These are phyloP conservation scores for Ia io DNA, from an alignment of 2,113 vertebrate species.

Conservation along the genomic window DNA sequence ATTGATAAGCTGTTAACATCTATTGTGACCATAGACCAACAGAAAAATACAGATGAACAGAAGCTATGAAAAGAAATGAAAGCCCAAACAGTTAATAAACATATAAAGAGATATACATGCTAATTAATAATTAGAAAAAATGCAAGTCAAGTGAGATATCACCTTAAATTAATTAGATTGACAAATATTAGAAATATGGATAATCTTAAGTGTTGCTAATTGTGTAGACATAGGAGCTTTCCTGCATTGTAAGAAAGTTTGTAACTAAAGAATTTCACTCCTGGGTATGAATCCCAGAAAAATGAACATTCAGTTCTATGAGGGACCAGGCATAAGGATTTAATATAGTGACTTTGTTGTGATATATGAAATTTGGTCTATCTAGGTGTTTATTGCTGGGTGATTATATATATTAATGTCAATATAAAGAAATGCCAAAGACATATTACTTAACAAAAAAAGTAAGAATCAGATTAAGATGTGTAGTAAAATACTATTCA, in stretches of 20 bases:
- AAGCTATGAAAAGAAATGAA: background rate
- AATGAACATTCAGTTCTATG: background rate
- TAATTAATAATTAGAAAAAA: background rate
- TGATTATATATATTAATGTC: background rate
- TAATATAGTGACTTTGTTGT: background rate
- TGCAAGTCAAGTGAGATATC: background rate
- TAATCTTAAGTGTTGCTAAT: background rate
- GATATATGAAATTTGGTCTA: background rate
- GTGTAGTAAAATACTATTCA: background rate
- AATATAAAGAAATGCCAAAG: background rate
- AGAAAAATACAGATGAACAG: background rate
- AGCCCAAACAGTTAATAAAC: background rate
- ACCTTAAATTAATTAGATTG: background rate
- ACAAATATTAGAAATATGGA: background rate
- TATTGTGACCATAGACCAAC: background rate
- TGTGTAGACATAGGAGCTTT: background rate
- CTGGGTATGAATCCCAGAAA: background rate
- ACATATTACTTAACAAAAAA: background rate
- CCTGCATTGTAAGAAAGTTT: background rate
- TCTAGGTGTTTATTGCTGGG: background rate
- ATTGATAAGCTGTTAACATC: background rate
- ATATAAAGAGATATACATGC: background rate
- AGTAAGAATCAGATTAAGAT: background rate
- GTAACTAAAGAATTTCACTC: background rate
- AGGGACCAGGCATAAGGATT: background rate